phyloP scores from a whole-genome alignment of 2,888 invertebrate genomes.

The Norana najaformis region DNA sequence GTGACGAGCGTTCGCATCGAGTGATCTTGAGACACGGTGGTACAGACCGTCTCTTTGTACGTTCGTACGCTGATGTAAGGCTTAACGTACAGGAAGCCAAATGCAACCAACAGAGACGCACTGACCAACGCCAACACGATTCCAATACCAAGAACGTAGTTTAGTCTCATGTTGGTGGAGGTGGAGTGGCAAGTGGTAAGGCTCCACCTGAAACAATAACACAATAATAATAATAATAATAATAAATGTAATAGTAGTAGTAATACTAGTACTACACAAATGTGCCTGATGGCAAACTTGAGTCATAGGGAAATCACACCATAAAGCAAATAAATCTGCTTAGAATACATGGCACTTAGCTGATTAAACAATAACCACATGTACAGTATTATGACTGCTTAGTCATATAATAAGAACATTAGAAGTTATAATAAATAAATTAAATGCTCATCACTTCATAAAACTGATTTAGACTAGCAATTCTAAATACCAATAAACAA shows the following conservation, averaged over 20 bases:
- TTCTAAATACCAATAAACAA: not conserved
- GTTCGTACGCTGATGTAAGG: slow-evolving; percentile 41
- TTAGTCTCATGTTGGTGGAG: slow-evolving; percentile 35
- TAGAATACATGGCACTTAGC: not conserved
- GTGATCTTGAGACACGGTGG: slow-evolving; percentile 16
- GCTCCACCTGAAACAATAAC: not conserved
- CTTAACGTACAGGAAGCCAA: slow-evolving; percentile 44
- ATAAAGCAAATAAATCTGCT: not conserved
- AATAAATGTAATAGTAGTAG: not conserved
- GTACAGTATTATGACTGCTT: not conserved
- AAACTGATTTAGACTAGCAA: not conserved
- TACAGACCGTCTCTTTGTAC: slow-evolving; percentile 34
- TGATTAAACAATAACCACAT: not conserved
- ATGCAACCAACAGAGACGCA: slow-evolving; percentile 42
- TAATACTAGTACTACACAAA: not conserved
- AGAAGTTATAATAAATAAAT: not conserved
- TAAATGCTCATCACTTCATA: not conserved
- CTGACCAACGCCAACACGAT: slow-evolving; percentile 44
- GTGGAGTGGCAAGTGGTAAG: not conserved
- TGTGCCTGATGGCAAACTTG: not conserved
- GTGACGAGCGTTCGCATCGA: slow-evolving; percentile 27
- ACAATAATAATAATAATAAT: not conserved
- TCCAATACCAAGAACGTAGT: slow-evolving; percentile 43
- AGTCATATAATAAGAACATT: not conserved
- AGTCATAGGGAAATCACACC: not conserved